Evolutionary conservation across 1,140 invertebrate genomes (phyloP).

Genomic region (Bombus fervidus): DNA sequence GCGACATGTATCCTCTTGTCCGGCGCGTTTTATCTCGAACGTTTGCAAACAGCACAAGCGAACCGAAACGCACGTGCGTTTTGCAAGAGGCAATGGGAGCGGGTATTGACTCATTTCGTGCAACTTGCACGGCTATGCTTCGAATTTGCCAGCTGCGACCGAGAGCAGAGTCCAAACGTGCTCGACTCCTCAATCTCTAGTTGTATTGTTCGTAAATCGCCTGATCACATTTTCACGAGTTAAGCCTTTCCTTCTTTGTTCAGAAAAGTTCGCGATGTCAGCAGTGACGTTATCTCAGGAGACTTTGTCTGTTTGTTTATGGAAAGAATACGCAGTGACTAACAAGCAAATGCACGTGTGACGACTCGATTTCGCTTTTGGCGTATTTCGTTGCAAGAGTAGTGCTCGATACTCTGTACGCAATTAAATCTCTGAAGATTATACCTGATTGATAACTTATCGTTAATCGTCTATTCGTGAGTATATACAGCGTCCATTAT

Average conservation of each 20-base stretch:
- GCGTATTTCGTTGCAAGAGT: background rate
- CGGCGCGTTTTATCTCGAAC: slow-evolving; percentile 34
- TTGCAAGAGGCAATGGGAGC: slow-evolving; percentile 41
- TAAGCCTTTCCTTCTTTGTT: slow-evolving; percentile 52
- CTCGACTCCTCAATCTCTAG: slow-evolving; percentile 18
- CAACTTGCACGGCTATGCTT: slow-evolving; percentile 43
- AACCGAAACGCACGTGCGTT: slow-evolving; percentile 58
- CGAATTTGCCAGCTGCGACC: slow-evolving; percentile 54
- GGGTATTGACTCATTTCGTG: slow-evolving; percentile 62
- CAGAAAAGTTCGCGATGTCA: slow-evolving; percentile 55
- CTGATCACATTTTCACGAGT: slow-evolving; percentile 6
- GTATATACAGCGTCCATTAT: background rate
- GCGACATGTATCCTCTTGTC: background rate
- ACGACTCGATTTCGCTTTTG: slow-evolving; percentile 4
- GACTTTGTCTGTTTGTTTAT: background rate
- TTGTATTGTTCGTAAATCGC: slow-evolving; percentile 47
- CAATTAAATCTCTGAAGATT: background rate
- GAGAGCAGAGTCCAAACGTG: slow-evolving; percentile 61
- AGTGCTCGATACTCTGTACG: background rate
- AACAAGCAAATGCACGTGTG: slow-evolving; percentile 1
- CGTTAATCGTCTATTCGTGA: background rate
- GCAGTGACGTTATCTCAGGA: slow-evolving; percentile 29
- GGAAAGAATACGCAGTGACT: background rate
- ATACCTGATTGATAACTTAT: slow-evolving; percentile 10
- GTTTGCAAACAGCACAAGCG: slow-evolving; percentile 43